Percentiles rank a stretch among this genome's conserved stretches.
These are phyloP conservation scores for Eidolon dupreanum DNA, from an alignment of 2,797 vertebrate genomes.

Conservation along the genomic window DNA sequence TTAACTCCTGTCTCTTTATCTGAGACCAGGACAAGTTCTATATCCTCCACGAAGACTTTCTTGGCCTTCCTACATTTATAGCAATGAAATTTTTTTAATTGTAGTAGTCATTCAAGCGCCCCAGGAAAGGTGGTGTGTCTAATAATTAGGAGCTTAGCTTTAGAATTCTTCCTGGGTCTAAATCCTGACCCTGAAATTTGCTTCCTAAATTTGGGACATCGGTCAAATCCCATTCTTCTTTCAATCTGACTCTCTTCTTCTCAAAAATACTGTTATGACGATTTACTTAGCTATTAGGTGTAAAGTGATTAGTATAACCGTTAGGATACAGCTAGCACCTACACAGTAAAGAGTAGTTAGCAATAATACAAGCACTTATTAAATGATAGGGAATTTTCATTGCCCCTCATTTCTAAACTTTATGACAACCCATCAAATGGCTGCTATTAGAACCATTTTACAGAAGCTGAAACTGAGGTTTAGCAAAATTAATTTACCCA, in stretches of 20 bases:
- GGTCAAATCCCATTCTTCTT: slow-evolving; percentile 22
- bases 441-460: neutral
- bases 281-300: neutral
- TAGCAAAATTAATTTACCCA: neutral
- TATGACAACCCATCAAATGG: neutral
- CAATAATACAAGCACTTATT: neutral
- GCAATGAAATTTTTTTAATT: neutral
- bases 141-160: neutral
- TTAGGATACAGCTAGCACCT: neutral
- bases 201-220: slow-evolving; percentile 7
- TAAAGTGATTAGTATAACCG: neutral
- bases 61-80: slow-evolving; percentile 25
- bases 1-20: neutral
- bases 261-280: neutral
- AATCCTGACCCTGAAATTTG: slow-evolving; percentile 22
- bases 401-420: neutral
- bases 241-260: neutral
- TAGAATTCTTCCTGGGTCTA: neutral
- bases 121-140: neutral
- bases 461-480: neutral
- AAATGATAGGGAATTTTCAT: neutral
- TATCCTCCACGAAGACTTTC: neutral
- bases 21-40: neutral
- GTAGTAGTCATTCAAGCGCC: neutral
- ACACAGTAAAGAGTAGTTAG: neutral